These are phyloP conservation scores for Napeogenes inachia DNA, from an alignment of 2,888 invertebrate genomes.

Conservation along the genomic window DNA sequence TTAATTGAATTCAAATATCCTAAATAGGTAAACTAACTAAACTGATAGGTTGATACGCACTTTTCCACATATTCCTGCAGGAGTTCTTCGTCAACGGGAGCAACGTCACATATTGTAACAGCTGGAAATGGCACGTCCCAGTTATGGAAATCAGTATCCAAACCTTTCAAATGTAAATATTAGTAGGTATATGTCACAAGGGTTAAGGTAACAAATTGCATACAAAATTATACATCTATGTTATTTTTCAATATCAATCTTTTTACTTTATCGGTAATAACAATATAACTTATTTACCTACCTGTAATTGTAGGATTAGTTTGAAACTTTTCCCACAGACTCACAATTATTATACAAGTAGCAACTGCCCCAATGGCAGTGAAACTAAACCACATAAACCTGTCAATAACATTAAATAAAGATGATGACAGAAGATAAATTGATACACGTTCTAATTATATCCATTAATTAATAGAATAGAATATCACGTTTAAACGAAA, in stretches of 20 bases:
- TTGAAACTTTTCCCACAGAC: conserved; percentile 89
- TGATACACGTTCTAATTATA: not conserved
- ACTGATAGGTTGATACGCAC: conserved; percentile 39
- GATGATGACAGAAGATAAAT: not conserved
- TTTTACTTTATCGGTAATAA: no score
- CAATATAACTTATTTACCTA: conserved; percentile 28
- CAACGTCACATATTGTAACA: conserved; percentile 79
- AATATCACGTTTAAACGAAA: no score
- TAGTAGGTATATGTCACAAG: conserved; percentile 3
- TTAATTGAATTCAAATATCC: no score
- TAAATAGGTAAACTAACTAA: no score
- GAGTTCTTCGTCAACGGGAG: conserved; percentile 72
- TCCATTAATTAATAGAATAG: not conserved
- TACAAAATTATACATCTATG: no score
- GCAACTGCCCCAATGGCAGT: conserved; percentile 83
- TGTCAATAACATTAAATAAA: conserved; percentile 40
- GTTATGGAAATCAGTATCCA: conserved; percentile 88
- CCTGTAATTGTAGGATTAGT: conserved; percentile 90
- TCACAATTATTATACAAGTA: conserved; percentile 85
- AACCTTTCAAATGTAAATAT: conserved; percentile 56
- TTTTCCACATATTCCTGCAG: conserved; percentile 63
- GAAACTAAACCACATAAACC: conserved; percentile 89
- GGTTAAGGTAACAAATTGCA: no score
- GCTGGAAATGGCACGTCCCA: conserved; percentile 88
- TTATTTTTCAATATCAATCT: no score